Base-by-base conservation (phyloP, 2,113 vertebrate genomes). In the Panurus biarmicus region DNA sequence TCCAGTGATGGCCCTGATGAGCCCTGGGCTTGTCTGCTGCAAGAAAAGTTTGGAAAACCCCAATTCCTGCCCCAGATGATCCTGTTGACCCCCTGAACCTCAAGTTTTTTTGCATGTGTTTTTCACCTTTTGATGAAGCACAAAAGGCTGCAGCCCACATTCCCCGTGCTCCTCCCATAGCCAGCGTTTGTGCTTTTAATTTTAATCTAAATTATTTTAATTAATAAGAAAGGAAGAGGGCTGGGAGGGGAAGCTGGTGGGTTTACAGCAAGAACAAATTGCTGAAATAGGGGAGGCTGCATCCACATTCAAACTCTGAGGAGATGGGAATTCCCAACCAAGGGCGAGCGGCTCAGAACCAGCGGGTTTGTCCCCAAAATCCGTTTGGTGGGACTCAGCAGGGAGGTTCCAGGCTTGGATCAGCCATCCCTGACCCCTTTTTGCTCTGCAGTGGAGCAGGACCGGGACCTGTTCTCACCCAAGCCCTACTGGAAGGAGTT, bases 401-500 rank as follows among this genome's bases (percentile, higher is more conserved):
- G 31, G 33, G 76, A 44, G 4, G 4, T 4, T 22, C 33, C 33
- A 14, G 56, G 40, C 12, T 56, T 1, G 48, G n/a, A n/a, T 4
- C 23, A 24, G 57, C 72, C 81, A 48, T 2, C n/a, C 33, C 69
- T 78, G 64, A 94, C 4, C 65, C 66, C 18, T 57, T 33, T 89
- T 21, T 62, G 14, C 73, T 54, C 96, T 40, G 1, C 98, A 99
- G 99, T 99, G 89, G 99, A 99, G 96, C 98, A 98, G 57, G 98
- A 99, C 96, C 96, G 96, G 8, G 97, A 98, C 75, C 95, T 98
- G 80, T 96, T 98, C 92, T 98, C 98, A 4, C 98, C 98, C 3
- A 98, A 98, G 56, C 99, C 98, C 0, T 99, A 98, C 95, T 99
- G 99, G 99, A 99, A 99, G 96, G 99, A 99, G 97, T 99, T 99